phyloP scores from a whole-genome alignment of 2,888 invertebrate species.

The Harmothoe impar region DNA sequence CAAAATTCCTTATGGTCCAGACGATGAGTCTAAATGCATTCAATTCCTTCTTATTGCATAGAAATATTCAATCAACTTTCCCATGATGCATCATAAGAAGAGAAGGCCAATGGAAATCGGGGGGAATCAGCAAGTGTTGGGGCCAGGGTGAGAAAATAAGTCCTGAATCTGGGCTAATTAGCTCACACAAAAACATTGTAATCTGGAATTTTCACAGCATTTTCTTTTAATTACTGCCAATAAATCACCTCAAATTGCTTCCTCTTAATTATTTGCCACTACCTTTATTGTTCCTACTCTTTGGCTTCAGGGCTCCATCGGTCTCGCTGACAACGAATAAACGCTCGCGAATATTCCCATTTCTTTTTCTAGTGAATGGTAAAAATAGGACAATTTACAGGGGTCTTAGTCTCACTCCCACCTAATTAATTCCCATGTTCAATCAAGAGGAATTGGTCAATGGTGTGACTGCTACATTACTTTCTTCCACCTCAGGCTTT shows the following conservation, averaged over 20 bases:
- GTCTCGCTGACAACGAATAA: background rate
- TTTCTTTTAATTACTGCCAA: background rate
- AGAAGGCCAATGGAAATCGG: background rate
- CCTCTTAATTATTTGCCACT: background rate
- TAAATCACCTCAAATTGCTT: background rate
- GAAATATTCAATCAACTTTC: too few relatives aligned
- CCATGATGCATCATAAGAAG: too few relatives aligned
- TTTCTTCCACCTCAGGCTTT: too few relatives aligned
- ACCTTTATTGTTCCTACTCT: background rate
- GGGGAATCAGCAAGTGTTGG: background rate
- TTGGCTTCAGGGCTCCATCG: background rate
- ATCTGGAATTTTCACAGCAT: slow-evolving; percentile 23
- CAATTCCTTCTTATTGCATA: too few relatives aligned
- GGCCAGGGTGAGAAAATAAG: background rate
- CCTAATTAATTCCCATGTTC: background rate
- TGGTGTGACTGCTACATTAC: background rate
- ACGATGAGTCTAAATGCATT: too few relatives aligned
- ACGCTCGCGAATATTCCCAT: background rate
- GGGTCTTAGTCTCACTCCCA: slow-evolving; percentile 5
- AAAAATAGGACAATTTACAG: background rate
- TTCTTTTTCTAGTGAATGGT: background rate
- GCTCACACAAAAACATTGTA: background rate
- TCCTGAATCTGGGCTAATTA: background rate
- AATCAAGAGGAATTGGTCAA: background rate
- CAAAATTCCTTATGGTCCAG: too few relatives aligned